Evolutionary conservation across 2,113 vertebrate genomes (phyloP).

Genomic region (Gobiocypris rarus): DNA sequence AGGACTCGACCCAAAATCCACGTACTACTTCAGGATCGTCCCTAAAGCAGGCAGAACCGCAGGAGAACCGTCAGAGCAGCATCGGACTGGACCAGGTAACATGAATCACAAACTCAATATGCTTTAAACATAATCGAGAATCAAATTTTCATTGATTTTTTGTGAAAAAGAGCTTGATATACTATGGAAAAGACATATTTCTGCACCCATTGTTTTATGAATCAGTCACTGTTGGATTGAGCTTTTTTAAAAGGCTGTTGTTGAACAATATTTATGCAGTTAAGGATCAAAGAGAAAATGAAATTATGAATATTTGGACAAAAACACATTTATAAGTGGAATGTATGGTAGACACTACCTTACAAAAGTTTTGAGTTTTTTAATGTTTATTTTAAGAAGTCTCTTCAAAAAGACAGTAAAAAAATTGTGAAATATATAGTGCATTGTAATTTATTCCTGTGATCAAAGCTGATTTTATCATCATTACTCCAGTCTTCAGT

Average conservation of each 20-base stretch:
- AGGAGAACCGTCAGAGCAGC: conserved; percentile 59
- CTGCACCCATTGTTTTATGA: background rate
- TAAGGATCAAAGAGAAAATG: background rate
- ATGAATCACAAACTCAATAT: background rate
- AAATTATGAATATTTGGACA: background rate
- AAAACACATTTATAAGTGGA: background rate
- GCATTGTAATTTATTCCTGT: background rate
- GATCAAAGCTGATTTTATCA: background rate
- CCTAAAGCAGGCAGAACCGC: conserved; percentile 62
- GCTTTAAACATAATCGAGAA: background rate
- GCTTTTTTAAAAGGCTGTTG: background rate
- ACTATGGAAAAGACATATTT: background rate
- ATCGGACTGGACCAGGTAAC: conserved; percentile 65
- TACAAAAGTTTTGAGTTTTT: background rate
- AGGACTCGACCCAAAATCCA: conserved; percentile 62
- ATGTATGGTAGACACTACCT: background rate
- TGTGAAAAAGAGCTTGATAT: no score
- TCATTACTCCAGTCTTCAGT: background rate
- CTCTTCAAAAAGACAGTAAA: background rate
- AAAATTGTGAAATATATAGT: background rate
- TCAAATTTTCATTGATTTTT: no score
- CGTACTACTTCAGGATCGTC: conserved; percentile 68
- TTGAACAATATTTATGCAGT: background rate
- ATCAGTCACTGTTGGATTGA: background rate
- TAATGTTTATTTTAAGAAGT: background rate